Evolutionary conservation across 2,113 vertebrate species (phyloP).

Genomic region (Edolisoma coerulescens): DNA sequence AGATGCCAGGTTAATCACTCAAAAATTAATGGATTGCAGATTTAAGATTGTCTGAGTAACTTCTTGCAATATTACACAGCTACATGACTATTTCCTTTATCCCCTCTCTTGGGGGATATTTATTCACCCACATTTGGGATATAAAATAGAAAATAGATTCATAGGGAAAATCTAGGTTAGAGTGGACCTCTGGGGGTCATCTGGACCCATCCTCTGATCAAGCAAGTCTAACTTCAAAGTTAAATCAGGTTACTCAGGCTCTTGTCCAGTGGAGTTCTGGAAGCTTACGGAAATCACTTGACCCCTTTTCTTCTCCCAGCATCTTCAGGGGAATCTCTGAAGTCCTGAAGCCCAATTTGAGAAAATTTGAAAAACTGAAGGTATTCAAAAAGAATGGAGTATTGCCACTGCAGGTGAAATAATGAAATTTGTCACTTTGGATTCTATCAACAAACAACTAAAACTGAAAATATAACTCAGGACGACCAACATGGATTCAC

Average conservation of each 20-base stretch:
- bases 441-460: not conserved
- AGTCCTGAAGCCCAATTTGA: not conserved
- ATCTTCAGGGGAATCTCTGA: not conserved
- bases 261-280: not conserved
- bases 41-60: not conserved
- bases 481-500: not conserved
- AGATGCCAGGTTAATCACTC: not conserved
- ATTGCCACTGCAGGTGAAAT: not conserved
- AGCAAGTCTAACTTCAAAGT: not conserved
- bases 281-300: not conserved
- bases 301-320: not conserved
- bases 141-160: not conserved
- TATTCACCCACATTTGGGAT: not conserved
- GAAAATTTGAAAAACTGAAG: not conserved
- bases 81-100: not conserved
- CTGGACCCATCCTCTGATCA: not conserved
- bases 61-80: not conserved
- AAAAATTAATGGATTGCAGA: not conserved
- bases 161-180: not conserved
- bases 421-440: not conserved
- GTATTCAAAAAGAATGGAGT: not conserved
- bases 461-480: not conserved
- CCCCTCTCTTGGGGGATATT: not conserved
- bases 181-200: not conserved
- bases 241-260: not conserved